A percentile compares a stretch with the other conserved stretches of the same genome.
Conservation (phyloP, 2,888 invertebrate genomes). For the Diplolepis rosae region DNA sequence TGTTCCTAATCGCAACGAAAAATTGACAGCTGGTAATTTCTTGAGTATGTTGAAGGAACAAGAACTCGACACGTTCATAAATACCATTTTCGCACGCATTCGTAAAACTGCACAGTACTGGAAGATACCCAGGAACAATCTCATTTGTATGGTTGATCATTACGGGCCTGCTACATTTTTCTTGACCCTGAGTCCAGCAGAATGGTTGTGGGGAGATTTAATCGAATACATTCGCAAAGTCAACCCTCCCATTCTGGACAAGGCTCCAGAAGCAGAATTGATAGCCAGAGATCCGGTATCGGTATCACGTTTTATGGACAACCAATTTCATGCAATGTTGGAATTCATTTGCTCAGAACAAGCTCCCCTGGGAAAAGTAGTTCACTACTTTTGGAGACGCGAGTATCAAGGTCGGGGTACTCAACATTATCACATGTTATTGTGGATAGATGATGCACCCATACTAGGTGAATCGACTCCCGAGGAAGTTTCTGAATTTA, state of each 20-base stretch:
- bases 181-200: conserved; percentile 52
- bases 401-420: conserved; percentile 57
- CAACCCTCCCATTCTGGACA: conserved; percentile 52
- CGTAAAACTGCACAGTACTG: conserved; percentile 52
- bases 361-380: conserved; percentile 51
- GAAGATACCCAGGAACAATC: conserved; percentile 45
- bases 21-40: too few relatives aligned
- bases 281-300: conserved; percentile 62
- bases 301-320: too few relatives aligned
- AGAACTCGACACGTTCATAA: too few relatives aligned
- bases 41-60: too few relatives aligned
- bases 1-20: too few relatives aligned
- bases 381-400: too few relatives aligned
- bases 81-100: too few relatives aligned
- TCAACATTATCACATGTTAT: conserved; percentile 54
- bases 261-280: conserved; percentile 49
- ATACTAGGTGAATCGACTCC: conserved; percentile 49
- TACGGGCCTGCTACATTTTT: conserved; percentile 58
- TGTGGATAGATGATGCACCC: conserved; percentile 61
- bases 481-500: conserved; percentile 55
- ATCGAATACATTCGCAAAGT: conserved; percentile 54
- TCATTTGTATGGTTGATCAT: conserved; percentile 49
- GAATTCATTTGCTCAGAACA: conserved; percentile 56
- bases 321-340: conserved; percentile 59
- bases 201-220: conserved; percentile 58